Conservation (phyloP, 92 coral and sea anemone genomes). For the Nematostella vectensis region DNA sequence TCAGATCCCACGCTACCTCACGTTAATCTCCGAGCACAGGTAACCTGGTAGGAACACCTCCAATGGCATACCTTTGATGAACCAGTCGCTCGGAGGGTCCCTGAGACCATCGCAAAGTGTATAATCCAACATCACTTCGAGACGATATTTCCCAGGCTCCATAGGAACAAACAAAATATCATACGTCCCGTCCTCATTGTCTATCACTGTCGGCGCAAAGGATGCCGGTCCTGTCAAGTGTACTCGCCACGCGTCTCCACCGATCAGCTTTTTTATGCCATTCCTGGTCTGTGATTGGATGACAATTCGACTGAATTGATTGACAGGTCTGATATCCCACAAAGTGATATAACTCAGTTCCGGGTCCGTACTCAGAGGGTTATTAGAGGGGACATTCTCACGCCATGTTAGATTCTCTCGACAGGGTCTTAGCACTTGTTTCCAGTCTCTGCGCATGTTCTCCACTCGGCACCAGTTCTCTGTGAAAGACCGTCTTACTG, state of each 20-base stretch:
- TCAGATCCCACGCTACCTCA: too few relatives aligned
- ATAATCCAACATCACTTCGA: slow-evolving; percentile 44
- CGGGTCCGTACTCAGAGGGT: slow-evolving; percentile 41
- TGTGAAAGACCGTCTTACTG: not conserved
- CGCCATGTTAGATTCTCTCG: slow-evolving; percentile 26
- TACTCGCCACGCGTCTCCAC: slow-evolving; percentile 69
- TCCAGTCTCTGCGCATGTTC: slow-evolving; percentile 55
- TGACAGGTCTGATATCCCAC: slow-evolving; percentile 55
- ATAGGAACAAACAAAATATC: slow-evolving; percentile 47
- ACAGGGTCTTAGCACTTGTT: slow-evolving; percentile 50
- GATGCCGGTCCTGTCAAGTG: slow-evolving; percentile 45
- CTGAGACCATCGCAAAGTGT: slow-evolving; percentile 55
- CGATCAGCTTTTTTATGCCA: slow-evolving; percentile 31
- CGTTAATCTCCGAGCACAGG: too few relatives aligned
- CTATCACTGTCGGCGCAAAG: slow-evolving; percentile 53
- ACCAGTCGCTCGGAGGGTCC: slow-evolving; percentile 67
- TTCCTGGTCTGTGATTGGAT: slow-evolving; percentile 48
- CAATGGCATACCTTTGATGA: slow-evolving; percentile 42
- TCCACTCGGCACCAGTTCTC: slow-evolving; percentile 66
- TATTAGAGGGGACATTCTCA: slow-evolving; percentile 15
- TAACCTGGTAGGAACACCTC: too few relatives aligned
- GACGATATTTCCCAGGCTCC: slow-evolving; percentile 53
- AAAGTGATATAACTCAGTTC: slow-evolving; percentile 24
- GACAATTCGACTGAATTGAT: slow-evolving; percentile 44
- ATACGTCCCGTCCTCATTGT: slow-evolving; percentile 51